phyloP scores from a whole-genome alignment of 2,888 invertebrate genomes.

The Prosopocoilus inquinatus region DNA sequence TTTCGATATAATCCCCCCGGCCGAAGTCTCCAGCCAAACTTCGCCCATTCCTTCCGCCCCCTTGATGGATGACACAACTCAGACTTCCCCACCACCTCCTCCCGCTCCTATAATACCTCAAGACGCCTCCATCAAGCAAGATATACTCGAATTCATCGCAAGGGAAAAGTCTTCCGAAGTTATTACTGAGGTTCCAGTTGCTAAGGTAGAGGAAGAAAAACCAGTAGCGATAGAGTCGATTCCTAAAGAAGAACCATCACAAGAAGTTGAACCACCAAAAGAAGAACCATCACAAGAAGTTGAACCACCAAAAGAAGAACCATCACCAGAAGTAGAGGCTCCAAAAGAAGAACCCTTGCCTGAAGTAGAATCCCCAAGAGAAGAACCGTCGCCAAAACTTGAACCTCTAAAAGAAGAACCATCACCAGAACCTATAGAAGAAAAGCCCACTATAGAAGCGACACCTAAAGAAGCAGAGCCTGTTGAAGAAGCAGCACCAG shows the following conservation, averaged over 20 bases:
- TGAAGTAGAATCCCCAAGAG: neutral
- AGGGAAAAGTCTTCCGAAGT: neutral
- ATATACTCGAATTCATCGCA: neutral
- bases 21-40: constrained; percentile 54
- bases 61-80: constrained; percentile 26
- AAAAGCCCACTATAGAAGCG: constrained; percentile 4
- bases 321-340: neutral
- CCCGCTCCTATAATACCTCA: neutral
- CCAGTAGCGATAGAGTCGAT: neutral
- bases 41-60: constrained; percentile 49
- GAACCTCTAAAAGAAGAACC: constrained; percentile 26
- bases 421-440: constrained; percentile 12
- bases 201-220: constrained; percentile 2
- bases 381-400: neutral
- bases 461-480: constrained; percentile 3
- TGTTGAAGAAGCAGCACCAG: neutral
- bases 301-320: constrained; percentile 13
- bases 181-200: constrained; percentile 1
- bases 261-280: neutral
- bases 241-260: neutral
- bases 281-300: constrained; percentile 26
- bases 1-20: constrained; percentile 26
- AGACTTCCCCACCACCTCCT: constrained; percentile 27
- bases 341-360: neutral
- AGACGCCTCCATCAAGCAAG: too few species aligned